A percentile compares a stretch with the other conserved stretches of the same genome.
Evolutionary conservation across 2,888 invertebrate species (phyloP).

Genomic region (Rhagonycha lutea): DNA sequence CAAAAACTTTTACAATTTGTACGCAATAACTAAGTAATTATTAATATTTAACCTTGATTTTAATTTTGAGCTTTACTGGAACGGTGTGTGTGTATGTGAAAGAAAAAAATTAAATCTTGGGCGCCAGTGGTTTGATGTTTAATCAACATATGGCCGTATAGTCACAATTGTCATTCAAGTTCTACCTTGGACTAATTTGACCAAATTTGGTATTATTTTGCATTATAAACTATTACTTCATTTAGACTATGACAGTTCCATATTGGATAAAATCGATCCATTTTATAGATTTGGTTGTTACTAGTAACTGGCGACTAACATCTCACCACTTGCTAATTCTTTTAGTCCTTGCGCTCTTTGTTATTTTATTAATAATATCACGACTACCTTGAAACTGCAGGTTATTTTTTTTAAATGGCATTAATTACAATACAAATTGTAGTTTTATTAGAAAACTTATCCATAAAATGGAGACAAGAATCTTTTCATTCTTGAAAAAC

Average conservation of each 20-base stretch:
- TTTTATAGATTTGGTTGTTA: not conserved
- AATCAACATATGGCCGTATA: constrained; percentile 20
- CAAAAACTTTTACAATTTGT: not conserved
- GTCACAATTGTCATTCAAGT: constrained; percentile 18
- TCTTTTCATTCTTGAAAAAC: not conserved
- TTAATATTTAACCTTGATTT: not conserved
- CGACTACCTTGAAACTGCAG: not conserved
- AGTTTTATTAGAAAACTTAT: not conserved
- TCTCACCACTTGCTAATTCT: constrained; percentile 11
- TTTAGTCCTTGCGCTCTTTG: constrained; percentile 13
- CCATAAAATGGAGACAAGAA: not conserved
- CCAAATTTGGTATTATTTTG: constrained; percentile 42
- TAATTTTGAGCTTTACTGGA: not conserved
- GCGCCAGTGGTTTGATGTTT: constrained; percentile 12
- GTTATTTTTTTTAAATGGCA: not conserved
- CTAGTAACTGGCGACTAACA: not conserved
- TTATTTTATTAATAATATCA: constrained; percentile 1
- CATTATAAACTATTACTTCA: constrained; percentile 32
- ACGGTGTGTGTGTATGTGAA: not conserved
- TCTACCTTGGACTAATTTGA: constrained; percentile 40
- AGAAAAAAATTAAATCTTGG: constrained; percentile 6
- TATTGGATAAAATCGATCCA: constrained; percentile 8
- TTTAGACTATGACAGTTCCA: constrained; percentile 18
- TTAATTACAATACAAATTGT: not conserved
- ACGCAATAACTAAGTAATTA: not conserved